A percentile compares a stretch with the other conserved stretches of the same genome.
These are phyloP conservation scores for Oscheius sp. DNA, from an alignment of 1,140 invertebrate genomes.

Conservation along the genomic window DNA sequence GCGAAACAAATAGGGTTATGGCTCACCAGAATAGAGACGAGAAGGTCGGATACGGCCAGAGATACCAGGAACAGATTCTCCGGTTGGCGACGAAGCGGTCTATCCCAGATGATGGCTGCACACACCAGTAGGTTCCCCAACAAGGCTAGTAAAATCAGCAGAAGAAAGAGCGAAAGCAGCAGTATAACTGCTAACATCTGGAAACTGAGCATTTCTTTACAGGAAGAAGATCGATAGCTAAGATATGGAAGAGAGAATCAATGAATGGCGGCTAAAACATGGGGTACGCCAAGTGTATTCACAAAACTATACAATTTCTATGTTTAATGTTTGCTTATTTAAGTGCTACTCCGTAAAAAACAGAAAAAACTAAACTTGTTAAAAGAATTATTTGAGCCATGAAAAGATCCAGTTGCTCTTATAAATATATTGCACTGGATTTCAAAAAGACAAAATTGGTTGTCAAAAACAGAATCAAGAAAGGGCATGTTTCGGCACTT, in stretches of 20 bases:
- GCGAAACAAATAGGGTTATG: too few species aligned
- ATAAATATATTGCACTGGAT: too few species aligned
- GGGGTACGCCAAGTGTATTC: not conserved
- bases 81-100: slow-evolving; percentile 56
- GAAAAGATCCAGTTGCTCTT: too few species aligned
- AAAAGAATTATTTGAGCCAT: too few species aligned
- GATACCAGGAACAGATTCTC: slow-evolving; percentile 70
- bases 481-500: too few species aligned
- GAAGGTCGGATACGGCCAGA: slow-evolving; percentile 69
- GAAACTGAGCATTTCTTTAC: not conserved
- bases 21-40: slow-evolving; percentile 79
- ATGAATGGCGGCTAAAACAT: not conserved
- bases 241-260: not conserved
- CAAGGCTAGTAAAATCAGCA: slow-evolving; percentile 64
- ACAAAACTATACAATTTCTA: too few species aligned
- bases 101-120: slow-evolving; percentile 55
- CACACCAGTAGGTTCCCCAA: slow-evolving; percentile 58
- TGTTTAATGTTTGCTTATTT: too few species aligned
- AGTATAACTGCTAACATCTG: slow-evolving; percentile 30
- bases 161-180: slow-evolving; percentile 72
- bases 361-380: too few species aligned
- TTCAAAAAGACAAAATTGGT: too few species aligned
- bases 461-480: too few species aligned
- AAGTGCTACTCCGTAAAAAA: too few species aligned
- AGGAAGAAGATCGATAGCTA: not conserved